Percentiles rank a stretch among this genome's conserved stretches.
Evolutionary conservation across 2,888 invertebrate genomes (phyloP).

Genomic region (Leptinotarsa haldemani): DNA sequence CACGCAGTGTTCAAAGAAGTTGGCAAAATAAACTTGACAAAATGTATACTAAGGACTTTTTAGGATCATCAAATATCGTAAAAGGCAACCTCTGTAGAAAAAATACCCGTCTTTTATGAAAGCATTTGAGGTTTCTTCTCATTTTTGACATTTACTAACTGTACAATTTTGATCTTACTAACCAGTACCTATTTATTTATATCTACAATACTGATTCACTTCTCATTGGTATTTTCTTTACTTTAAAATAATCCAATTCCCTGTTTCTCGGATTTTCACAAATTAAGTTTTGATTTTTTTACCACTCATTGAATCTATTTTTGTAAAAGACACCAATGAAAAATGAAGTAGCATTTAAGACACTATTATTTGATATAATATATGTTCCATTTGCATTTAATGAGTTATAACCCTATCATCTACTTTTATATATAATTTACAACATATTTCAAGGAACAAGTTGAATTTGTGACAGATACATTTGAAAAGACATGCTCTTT

Average conservation of each 20-base stretch:
- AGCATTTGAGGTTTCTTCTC: neutral
- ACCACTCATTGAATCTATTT: neutral
- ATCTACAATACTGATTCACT: neutral
- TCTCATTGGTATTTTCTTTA: neutral
- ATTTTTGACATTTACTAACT: conserved; percentile 1
- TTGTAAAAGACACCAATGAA: neutral
- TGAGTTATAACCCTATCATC: conserved; percentile 12
- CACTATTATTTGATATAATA: conserved; percentile 10
- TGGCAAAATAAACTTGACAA: neutral
- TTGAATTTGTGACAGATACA: conserved; percentile 14
- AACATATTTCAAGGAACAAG: conserved; percentile 5
- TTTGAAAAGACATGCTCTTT: neutral
- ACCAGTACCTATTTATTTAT: neutral
- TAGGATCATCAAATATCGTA: neutral
- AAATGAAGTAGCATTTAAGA: neutral
- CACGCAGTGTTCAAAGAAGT: neutral
- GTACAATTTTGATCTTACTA: conserved; percentile 15
- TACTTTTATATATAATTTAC: conserved; percentile 16
- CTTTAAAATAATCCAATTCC: too few relatives aligned
- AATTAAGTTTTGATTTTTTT: neutral
- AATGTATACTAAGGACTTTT: neutral
- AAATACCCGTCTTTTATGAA: conserved; percentile 9
- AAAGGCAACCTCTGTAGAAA: conserved; percentile 6
- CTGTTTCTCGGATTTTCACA: too few relatives aligned
- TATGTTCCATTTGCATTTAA: conserved; percentile 6